Evolutionary conservation across 1,140 invertebrate genomes (phyloP).

Genomic region (Aphaenogaster floridana): DNA sequence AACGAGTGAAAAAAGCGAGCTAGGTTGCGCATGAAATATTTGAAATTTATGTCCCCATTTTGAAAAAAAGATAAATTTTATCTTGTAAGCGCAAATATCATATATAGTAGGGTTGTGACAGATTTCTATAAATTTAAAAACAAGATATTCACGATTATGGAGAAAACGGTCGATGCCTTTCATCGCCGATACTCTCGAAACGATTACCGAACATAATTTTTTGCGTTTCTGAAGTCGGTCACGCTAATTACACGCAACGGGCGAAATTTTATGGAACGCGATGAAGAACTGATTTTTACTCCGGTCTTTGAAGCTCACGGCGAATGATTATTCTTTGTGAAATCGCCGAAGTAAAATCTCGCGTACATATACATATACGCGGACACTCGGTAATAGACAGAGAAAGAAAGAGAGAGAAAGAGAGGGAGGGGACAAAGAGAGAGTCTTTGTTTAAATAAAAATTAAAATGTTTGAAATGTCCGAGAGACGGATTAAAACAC

Average conservation of each 20-base stretch:
- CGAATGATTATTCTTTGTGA: background rate
- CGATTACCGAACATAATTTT: background rate
- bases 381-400: background rate
- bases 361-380: background rate
- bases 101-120: background rate
- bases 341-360: background rate
- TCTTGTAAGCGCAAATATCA: background rate
- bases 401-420: constrained; percentile 8
- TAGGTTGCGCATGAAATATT: background rate
- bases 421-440: background rate
- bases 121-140: background rate
- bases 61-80: background rate
- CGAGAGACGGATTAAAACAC: constrained; percentile 52
- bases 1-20: background rate
- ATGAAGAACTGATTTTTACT: constrained; percentile 47
- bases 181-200: constrained; percentile 15
- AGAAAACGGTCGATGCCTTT: constrained; percentile 15
- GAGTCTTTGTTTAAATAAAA: constrained; percentile 62
- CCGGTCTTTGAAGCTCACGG: background rate
- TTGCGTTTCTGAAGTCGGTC: constrained; percentile 9
- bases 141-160: constrained; percentile 8
- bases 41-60: background rate
- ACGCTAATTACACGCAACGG: constrained; percentile 29
- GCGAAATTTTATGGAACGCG: constrained; percentile 22
- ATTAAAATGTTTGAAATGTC: constrained; percentile 50